A percentile compares a stretch with the other conserved stretches of the same genome.
These are phyloP conservation scores for Venustaconcha ellipsiformis DNA, from an alignment of 1,140 invertebrate genomes.

Conservation along the genomic window DNA sequence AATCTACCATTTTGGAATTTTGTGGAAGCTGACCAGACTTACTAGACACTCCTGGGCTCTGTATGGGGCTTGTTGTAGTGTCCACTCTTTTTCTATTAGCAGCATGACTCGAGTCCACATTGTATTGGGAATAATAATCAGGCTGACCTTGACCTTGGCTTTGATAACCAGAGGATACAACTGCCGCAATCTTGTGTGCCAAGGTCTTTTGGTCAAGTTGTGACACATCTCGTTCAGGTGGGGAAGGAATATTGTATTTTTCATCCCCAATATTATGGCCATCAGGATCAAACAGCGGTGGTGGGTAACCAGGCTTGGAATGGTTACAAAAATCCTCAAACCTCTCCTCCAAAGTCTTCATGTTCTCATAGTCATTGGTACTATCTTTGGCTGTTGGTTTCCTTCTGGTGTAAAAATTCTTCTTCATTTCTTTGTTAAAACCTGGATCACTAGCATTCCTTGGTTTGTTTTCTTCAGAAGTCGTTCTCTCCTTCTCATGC, in stretches of 20 bases:
- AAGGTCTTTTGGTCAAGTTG: slow-evolving; percentile 41
- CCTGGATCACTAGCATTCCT: slow-evolving; percentile 61
- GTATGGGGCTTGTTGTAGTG: slow-evolving; percentile 2
- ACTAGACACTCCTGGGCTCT: slow-evolving; percentile 6
- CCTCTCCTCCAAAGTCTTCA: slow-evolving; percentile 25
- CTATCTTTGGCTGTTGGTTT: slow-evolving; percentile 9
- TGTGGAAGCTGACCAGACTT: slow-evolving; percentile 17
- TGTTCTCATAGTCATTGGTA: slow-evolving; percentile 11
- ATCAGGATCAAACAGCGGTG: slow-evolving; percentile 65
- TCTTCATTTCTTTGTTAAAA: slow-evolving; percentile 56
- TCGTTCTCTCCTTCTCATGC: slow-evolving; percentile 13
- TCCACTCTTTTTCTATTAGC: slow-evolving; percentile 4
- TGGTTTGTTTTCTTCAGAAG: slow-evolving; percentile 43
- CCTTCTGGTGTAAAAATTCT: slow-evolving; percentile 29
- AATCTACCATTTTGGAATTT: slow-evolving; percentile 39
- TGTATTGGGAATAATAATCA: slow-evolving; percentile 26
- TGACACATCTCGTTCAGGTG: slow-evolving; percentile 79
- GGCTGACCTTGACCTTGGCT: slow-evolving; percentile 4
- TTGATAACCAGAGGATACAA: slow-evolving; percentile 28
- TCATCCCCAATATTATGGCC: slow-evolving; percentile 79
- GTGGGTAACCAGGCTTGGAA: slow-evolving; percentile 70
- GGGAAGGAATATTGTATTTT: slow-evolving; percentile 81
- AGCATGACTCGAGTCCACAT: slow-evolving; percentile 14
- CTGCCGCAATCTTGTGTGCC: slow-evolving; percentile 38
- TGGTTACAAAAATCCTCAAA: slow-evolving; percentile 60